Evolutionary conservation across 2,113 vertebrate species (phyloP).

Genomic region (Rutilus rutilus): DNA sequence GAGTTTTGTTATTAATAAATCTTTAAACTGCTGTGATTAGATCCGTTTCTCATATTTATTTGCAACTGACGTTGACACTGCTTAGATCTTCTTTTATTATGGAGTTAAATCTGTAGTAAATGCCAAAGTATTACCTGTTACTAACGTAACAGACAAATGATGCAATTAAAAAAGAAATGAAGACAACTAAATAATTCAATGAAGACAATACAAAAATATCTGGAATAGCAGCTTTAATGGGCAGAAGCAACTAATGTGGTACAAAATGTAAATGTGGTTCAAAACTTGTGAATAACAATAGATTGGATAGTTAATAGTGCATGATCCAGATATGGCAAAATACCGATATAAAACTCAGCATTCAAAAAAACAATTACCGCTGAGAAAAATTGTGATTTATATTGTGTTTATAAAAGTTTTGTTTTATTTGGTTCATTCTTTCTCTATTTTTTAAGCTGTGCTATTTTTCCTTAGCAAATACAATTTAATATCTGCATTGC

Average conservation of each 20-base stretch:
- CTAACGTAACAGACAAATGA: no score
- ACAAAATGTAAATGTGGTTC: slow-evolving; percentile 76
- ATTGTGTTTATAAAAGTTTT: no score
- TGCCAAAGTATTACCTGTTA: background rate
- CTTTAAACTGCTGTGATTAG: no score
- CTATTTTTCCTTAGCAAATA: background rate
- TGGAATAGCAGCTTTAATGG: slow-evolving; percentile 77
- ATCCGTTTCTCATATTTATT: no score
- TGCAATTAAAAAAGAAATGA: background rate
- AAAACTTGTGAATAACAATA: slow-evolving; percentile 52
- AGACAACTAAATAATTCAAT: slow-evolving; percentile 59
- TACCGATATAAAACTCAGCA: background rate
- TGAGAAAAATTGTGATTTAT: background rate
- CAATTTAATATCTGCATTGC: background rate
- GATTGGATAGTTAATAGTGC: background rate
- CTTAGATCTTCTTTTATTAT: background rate
- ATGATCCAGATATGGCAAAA: background rate
- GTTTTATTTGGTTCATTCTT: background rate
- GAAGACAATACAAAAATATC: slow-evolving; percentile 76
- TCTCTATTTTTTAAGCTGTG: background rate
- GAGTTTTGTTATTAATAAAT: no score
- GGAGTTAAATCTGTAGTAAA: background rate
- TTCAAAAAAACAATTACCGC: background rate
- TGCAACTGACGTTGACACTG: no score
- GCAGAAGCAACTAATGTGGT: slow-evolving; percentile 68